A percentile compares a stretch with the other conserved stretches of the same genome.
Conservation (phyloP, 2,888 invertebrate genomes). For the Drosophila antonietae region DNA sequence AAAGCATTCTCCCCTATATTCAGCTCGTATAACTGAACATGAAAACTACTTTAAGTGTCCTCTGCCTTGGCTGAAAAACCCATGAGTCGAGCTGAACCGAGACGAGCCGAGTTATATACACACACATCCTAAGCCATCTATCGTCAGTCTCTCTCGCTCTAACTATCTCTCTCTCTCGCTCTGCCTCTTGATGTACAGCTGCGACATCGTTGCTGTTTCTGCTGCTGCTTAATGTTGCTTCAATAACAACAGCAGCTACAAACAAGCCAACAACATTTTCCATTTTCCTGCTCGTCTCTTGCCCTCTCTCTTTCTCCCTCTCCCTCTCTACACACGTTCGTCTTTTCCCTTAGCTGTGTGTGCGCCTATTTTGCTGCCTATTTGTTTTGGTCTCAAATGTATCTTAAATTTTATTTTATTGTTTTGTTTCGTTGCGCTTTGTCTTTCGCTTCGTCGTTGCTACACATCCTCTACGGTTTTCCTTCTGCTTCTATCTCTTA, state of each 20-base stretch:
- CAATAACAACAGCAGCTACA: slow-evolving; percentile 22
- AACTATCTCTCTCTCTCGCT: neutral
- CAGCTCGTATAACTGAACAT: slow-evolving; percentile 38
- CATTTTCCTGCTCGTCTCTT: slow-evolving; percentile 53
- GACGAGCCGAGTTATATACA: slow-evolving; percentile 23
- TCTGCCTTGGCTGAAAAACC: slow-evolving; percentile 32
- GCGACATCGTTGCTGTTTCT: slow-evolving; percentile 70
- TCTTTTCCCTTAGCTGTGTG: slow-evolving; percentile 23
- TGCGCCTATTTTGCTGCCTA: slow-evolving; percentile 71
- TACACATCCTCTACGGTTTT: slow-evolving; percentile 24
- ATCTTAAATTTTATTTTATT: slow-evolving; percentile 81
- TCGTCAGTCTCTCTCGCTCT: neutral
- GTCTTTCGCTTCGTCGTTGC: slow-evolving; percentile 17
- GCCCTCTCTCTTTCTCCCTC: neutral
- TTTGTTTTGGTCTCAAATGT: slow-evolving; percentile 79
- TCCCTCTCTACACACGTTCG: neutral
- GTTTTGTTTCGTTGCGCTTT: slow-evolving; percentile 58
- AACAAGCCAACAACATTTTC: slow-evolving; percentile 61
- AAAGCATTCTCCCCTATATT: slow-evolving; percentile 42
- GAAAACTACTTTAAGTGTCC: slow-evolving; percentile 74
- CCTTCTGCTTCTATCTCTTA: slow-evolving; percentile 10
- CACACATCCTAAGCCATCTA: slow-evolving; percentile 23
- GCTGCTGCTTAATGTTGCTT: slow-evolving; percentile 33
- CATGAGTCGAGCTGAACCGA: slow-evolving; percentile 18
- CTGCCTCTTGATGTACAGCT: slow-evolving; percentile 52